Evolutionary conservation across 2,888 invertebrate genomes (phyloP).

Genomic region (Euzetes globulus): DNA sequence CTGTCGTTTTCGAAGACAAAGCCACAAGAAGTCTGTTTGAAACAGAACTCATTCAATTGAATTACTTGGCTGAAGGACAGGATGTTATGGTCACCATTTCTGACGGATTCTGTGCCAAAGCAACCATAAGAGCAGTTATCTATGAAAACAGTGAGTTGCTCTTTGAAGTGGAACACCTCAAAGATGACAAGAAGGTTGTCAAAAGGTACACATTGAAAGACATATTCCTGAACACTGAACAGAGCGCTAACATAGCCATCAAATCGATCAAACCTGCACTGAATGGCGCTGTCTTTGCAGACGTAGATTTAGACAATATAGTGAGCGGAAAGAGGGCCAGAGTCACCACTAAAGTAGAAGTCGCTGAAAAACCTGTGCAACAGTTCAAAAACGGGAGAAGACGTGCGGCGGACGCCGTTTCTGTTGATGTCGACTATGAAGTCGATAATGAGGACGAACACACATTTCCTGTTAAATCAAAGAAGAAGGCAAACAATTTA

Average conservation of each 20-base stretch:
- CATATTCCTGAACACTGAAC: conserved; percentile 33
- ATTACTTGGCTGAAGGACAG: conserved; percentile 24
- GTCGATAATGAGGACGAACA: not conserved
- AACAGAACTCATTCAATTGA: conserved; percentile 32
- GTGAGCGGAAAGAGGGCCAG: conserved; percentile 31
- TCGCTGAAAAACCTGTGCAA: not conserved
- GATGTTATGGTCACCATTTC: conserved; percentile 37
- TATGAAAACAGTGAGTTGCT: not conserved
- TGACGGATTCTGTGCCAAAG: conserved; percentile 30
- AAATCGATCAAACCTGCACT: conserved; percentile 21
- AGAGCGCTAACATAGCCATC: conserved; percentile 9
- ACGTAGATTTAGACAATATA: conserved; percentile 37
- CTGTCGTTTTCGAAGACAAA: conserved; percentile 35
- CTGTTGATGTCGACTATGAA: not conserved
- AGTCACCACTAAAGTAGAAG: not conserved
- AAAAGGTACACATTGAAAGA: conserved; percentile 31
- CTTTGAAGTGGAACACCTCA: conserved; percentile 22
- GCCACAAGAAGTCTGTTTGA: conserved; percentile 32
- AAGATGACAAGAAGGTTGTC: conserved; percentile 5
- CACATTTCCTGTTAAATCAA: not conserved
- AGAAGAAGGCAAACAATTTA: conserved; percentile 11
- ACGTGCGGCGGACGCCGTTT: not conserved
- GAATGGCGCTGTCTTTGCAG: conserved; percentile 35
- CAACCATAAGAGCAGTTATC: conserved; percentile 15
- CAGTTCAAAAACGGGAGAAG: not conserved